Percentiles rank a stretch among this genome's conserved stretches.
Conservation (phyloP, 2,888 invertebrate species). For the Oligia fasciuncula region DNA sequence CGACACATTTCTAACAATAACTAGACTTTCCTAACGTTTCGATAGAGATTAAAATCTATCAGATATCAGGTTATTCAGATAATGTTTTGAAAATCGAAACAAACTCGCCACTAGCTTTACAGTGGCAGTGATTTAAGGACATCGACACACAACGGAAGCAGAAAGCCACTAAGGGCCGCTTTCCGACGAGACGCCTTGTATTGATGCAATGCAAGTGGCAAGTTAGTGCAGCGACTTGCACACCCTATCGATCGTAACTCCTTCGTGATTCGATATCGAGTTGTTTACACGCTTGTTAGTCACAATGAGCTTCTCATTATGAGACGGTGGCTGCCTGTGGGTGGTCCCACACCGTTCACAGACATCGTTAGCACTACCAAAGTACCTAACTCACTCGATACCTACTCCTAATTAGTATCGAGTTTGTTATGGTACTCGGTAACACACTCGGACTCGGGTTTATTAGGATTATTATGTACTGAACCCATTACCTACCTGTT, state of each 20-base stretch:
- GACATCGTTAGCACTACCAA: slow-evolving; percentile 58
- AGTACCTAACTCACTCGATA: slow-evolving; percentile 32
- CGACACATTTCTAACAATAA: neutral
- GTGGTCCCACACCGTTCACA: slow-evolving; percentile 65
- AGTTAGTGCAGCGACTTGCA: slow-evolving; percentile 55
- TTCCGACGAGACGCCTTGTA: slow-evolving; percentile 28
- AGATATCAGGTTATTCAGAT: neutral
- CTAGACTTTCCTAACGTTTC: neutral
- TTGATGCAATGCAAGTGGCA: slow-evolving; percentile 42
- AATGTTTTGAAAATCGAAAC: neutral
- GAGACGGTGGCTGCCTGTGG: slow-evolving; percentile 63
- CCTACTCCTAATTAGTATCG: slow-evolving; percentile 43
- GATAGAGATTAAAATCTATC: no score
- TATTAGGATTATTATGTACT: neutral
- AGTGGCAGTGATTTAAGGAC: neutral
- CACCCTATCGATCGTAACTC: slow-evolving; percentile 60
- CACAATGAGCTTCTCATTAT: slow-evolving; percentile 66
- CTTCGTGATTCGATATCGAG: slow-evolving; percentile 66
- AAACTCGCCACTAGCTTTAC: neutral
- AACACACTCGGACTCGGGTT: neutral
- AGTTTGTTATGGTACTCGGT: slow-evolving; percentile 13
- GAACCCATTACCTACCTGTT: no score
- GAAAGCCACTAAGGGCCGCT: neutral
- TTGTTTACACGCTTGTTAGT: slow-evolving; percentile 71
- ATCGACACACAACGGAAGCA: slow-evolving; percentile 7